Base-by-base conservation (phyloP, 2,888 invertebrate species). In the Epicampocera succincta region DNA sequence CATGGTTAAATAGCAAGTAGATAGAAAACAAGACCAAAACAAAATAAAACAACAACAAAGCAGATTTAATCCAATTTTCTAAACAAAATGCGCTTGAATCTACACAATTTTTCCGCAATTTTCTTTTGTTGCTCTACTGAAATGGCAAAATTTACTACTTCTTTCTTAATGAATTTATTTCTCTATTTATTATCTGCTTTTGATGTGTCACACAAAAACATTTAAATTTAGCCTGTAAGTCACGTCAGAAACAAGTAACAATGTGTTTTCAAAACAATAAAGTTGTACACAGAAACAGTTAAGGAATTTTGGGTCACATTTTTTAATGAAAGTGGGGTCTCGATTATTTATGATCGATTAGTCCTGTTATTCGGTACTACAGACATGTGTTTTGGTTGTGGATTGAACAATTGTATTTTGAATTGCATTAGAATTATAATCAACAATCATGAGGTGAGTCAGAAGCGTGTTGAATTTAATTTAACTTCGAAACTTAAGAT, bases 11-110 rank as follows among this genome's bases (percentile, higher is more conserved):
- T 11, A 48, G 21, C 21, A 12, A 11, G n/a, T n/a, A n/a, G n/a
- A n/a, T n/a, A n/a, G 8, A n/a, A 15, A 63, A 44, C 19, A 44
- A 29, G 52, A 72, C 8, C n/a, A 61, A 13, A 42, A 21, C 17
- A 19, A 66, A 42, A 29, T 1, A 3, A 15, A 48, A 58, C 6
- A 58, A 29, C 52, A 3, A 50, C 21, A 75, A 71, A 75, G 66
- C 21, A 15, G 52, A 66, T 71, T 75, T 75, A 80, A 75, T 80
- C 66, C 75, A 80, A 76, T 80, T 80, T 80, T 76, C 66, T 48
- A 42, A 46, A 65, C 21, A 66, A 58, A 75, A 61, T 50, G n/a
- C 58, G 65, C 21, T 65, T 63, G 40, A 33, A 66, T 40, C 44
- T 72, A 61, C 3, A 66, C 29, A 33, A 15, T 58, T 65, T 40